Evolutionary conservation across 2,797 vertebrate genomes (phyloP), one percentile per base, ranked within the genome.

Genomic region (Setipinna tenuifilis): DNA sequence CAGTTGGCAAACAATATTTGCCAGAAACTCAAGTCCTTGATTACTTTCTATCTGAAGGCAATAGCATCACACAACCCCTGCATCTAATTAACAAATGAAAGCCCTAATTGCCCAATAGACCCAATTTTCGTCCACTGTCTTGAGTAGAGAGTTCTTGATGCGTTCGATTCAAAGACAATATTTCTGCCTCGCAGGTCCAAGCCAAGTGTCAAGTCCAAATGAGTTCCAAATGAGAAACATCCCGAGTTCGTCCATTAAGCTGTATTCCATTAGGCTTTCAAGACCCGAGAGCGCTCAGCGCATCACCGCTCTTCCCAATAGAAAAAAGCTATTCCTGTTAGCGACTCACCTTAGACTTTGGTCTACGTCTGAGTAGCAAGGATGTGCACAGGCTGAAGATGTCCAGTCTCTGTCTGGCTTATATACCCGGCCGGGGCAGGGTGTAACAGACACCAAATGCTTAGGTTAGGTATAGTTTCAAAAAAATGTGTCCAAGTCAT

Each of bases 401-500:
- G 57, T 12, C 35, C 59, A n/a, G 5, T 11, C 21, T 61, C 54
- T 83, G 85, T 54, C 81, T 6, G 4, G 54, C 86, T 88, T 92
- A 89, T 92, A 92, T 92, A 91, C 86, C 58, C 87, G 68, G 57
- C 41, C 82, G 82, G 82, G 65, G 7, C 80, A 71, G 62, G 48
- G 86, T 89, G 93, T 90, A 93, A 93, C 61, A 0, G 80, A 91
- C 87, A 93, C 91, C 93, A 31, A 84, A 85, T 90, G 91, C 90
- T 85, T 90, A 86, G 88, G 89, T 86, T 90, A 85, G 83, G 86
- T 90, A 85, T 86, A 87, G 87, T 92, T 91, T 88, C 23, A 61
- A 89, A 89, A 93, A 93, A 92, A 89, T 93, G 91, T 92, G 91
- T 85, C 90, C 86, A 92, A 86, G 88, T 90, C 90, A 91, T 88